Percentiles rank a stretch among this genome's conserved stretches.
These are phyloP conservation scores for Molanna angustata DNA, from an alignment of 2,888 invertebrate species.

Conservation along the genomic window DNA sequence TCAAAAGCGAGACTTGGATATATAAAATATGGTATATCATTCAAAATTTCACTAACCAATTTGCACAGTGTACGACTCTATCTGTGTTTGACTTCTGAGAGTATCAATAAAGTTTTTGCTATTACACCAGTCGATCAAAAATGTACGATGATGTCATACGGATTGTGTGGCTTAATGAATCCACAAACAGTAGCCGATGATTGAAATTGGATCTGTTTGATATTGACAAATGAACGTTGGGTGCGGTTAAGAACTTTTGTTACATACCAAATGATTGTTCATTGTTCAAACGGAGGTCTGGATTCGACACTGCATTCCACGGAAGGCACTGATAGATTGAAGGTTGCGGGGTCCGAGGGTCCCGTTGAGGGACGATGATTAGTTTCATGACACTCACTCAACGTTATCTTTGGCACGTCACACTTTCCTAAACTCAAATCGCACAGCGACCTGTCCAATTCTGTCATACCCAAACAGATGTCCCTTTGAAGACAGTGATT, in stretches of 20 bases:
- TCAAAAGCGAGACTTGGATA: no score
- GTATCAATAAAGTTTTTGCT: no score
- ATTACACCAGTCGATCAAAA: no score
- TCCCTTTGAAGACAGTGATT: slow-evolving; percentile 43
- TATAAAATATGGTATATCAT: no score
- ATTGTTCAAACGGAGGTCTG: slow-evolving; percentile 45
- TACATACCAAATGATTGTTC: slow-evolving; percentile 1
- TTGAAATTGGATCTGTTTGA: no score
- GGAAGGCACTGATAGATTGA: slow-evolving; percentile 50
- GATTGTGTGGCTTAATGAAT: no score
- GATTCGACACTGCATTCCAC: slow-evolving; percentile 48
- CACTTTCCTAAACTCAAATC: slow-evolving; percentile 41
- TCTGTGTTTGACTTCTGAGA: no score
- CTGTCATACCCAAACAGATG: slow-evolving; percentile 41
- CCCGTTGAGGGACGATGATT: slow-evolving; percentile 7
- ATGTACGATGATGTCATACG: no score
- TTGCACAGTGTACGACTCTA: no score
- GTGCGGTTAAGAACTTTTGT: slow-evolving; percentile 6
- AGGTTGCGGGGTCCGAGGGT: slow-evolving; percentile 42
- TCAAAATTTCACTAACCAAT: no score
- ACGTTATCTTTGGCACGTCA: slow-evolving; percentile 50
- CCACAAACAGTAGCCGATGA: no score
- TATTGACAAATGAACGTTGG: no score
- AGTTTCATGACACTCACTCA: slow-evolving; percentile 51
- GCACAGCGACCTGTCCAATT: slow-evolving; percentile 39